Evolutionary conservation across 2,888 invertebrate species (phyloP).

Genomic region (Piscicola geometra): DNA sequence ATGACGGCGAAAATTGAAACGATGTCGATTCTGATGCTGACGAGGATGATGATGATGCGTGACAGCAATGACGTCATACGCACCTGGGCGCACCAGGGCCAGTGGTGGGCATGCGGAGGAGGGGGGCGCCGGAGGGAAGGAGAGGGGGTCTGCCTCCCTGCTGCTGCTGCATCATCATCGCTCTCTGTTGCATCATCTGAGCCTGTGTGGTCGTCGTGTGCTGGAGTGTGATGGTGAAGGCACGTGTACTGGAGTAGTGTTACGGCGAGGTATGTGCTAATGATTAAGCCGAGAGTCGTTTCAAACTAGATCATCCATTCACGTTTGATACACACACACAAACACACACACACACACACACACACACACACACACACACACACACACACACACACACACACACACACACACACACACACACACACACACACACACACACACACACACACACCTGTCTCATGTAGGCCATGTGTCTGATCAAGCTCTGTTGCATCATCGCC

Average conservation of each 20-base stretch:
- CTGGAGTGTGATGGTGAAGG: too few relatives aligned
- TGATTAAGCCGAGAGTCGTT: neutral
- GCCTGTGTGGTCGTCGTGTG: neutral
- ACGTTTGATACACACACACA: neutral
- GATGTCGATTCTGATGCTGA: too few relatives aligned
- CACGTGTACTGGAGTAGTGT: too few relatives aligned
- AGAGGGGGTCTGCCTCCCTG: neutral
- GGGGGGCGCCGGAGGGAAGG: neutral
- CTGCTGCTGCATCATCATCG: conserved; percentile 9
- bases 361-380: neutral
- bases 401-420: neutral
- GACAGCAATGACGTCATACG: too few relatives aligned
- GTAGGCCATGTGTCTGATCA: conserved; percentile 21
- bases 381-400: neutral
- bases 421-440: neutral
- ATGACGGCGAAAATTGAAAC: too few relatives aligned
- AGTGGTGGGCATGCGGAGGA: conserved; percentile 20
- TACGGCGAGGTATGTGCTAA: too few relatives aligned
- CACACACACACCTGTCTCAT: neutral
- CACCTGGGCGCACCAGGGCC: neutral
- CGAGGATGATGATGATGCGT: too few relatives aligned
- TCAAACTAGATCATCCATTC: neutral
- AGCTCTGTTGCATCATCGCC: conserved; percentile 26
- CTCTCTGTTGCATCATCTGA: conserved; percentile 21
- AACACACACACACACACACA: neutral